A percentile compares a stretch with the other conserved stretches of the same genome.
phyloP scores from a whole-genome alignment of 2,113 vertebrate genomes.

The Rhagologus leucostigma region DNA sequence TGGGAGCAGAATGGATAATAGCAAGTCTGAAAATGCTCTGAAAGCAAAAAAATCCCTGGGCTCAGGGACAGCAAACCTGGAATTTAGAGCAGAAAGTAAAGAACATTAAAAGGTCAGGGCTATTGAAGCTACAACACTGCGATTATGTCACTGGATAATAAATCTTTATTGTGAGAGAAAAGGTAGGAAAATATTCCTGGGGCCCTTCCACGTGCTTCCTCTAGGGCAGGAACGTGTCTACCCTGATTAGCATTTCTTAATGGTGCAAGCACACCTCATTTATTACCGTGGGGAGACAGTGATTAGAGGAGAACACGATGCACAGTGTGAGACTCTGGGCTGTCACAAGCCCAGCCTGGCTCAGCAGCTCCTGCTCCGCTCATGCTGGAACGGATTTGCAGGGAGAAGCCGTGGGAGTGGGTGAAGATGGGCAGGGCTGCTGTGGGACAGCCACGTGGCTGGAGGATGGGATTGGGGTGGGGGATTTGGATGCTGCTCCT shows the following conservation, averaged over 20 bases:
- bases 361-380: neutral
- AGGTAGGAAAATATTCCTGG: neutral
- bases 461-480: neutral
- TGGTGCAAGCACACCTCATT: neutral
- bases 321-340: neutral
- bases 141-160: neutral
- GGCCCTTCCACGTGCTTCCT: neutral
- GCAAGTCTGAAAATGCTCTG: neutral
- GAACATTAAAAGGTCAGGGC: neutral
- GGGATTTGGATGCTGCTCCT: neutral
- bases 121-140: neutral
- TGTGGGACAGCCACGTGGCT: neutral
- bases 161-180: neutral
- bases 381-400: neutral
- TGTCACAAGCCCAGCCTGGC: neutral
- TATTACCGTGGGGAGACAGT: neutral
- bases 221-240: neutral
- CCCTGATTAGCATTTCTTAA: neutral
- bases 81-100: neutral
- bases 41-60: neutral
- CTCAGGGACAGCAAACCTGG: neutral
- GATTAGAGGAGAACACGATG: neutral
- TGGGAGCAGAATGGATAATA: conserved; percentile 29
- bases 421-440: fast-evolving
- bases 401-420: neutral